Base-by-base conservation (phyloP, 2,113 vertebrate genomes). In the Mellivora capensis region DNA sequence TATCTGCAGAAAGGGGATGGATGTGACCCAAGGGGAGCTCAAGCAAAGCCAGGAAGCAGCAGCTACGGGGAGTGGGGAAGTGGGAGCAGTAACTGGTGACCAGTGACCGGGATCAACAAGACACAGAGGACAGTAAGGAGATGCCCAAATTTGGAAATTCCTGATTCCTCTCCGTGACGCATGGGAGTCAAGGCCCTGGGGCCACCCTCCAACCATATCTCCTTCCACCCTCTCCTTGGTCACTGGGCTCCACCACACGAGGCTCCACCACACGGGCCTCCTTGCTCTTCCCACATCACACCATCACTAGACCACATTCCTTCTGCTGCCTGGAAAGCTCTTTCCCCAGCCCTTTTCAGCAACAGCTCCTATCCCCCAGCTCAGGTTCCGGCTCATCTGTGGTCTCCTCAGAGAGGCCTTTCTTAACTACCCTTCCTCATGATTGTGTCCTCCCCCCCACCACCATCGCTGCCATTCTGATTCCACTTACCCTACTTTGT, bases 231-330 rank as follows among this genome's bases (percentile, higher is more conserved):
- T 15, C 15, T 42, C 62, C 59, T 27, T 37, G 74, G 27, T 37
- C 76, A 7, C 62, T 1, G 15, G 44, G 54, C 61, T 72, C 31
- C 47, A 34, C 29, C 57, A 42, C 0, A 0, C 27, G 1, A 37
- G 54, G 67, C 77, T 54, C 47, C 23, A n/a, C 29, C 57, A 42
- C 0, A 0, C 27, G 1, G 42, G 54, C 72, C 77, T 54, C 47
- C 23, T 4, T 34, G 31, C 47, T 44, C 6, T 11, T 17, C 17
- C 79, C 13, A 27, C 2, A 59, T 8, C 72, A 81, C 29, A 14
- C 49, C 52, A 21, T 11, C 0, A 2, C 34, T 12, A 34, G 3
- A 14, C 0, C 0, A 23, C 6, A 3, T 8, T 80, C 44, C 3
- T 25, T 20, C 64, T 7, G 29, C 14, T 4, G 6, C 62, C 39